Percentiles rank a stretch among this genome's conserved stretches.
Evolutionary conservation across 2,113 vertebrate species (phyloP).

Genomic region (Vulpes lagopus): DNA sequence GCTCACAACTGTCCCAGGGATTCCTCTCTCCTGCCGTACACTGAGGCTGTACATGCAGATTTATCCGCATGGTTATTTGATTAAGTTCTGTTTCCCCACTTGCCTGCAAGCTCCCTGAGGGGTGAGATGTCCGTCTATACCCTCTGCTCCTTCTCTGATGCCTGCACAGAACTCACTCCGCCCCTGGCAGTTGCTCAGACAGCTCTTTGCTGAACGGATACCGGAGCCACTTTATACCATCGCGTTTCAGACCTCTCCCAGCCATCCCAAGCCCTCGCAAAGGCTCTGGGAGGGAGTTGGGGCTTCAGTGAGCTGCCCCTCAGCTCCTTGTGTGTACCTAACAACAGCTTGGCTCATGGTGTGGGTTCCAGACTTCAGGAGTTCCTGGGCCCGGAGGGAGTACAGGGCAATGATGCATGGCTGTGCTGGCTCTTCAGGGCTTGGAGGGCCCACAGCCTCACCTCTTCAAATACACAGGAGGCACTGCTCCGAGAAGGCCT

Average conservation of each 20-base stretch:
- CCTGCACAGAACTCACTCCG: neutral
- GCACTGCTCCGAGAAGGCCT: constrained; percentile 60
- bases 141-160: neutral
- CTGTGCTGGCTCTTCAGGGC: neutral
- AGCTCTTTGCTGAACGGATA: neutral
- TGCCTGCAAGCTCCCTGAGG: neutral
- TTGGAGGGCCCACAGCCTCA: constrained; percentile 26
- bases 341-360: neutral
- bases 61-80: neutral
- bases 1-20: neutral
- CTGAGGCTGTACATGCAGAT: neutral
- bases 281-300: neutral
- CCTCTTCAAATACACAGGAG: constrained; percentile 76
- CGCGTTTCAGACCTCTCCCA: neutral
- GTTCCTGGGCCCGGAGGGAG: neutral
- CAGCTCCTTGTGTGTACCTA: neutral
- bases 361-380: neutral
- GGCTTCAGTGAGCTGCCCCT: neutral
- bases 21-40: neutral
- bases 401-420: accelerated
- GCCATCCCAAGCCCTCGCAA: accelerated
- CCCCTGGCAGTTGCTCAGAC: neutral
- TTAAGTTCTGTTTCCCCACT: neutral
- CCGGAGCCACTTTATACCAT: accelerated
- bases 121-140: neutral